Evolutionary conservation across 2,797 vertebrate genomes (phyloP).

Genomic region (Spinus olivaceus): DNA sequence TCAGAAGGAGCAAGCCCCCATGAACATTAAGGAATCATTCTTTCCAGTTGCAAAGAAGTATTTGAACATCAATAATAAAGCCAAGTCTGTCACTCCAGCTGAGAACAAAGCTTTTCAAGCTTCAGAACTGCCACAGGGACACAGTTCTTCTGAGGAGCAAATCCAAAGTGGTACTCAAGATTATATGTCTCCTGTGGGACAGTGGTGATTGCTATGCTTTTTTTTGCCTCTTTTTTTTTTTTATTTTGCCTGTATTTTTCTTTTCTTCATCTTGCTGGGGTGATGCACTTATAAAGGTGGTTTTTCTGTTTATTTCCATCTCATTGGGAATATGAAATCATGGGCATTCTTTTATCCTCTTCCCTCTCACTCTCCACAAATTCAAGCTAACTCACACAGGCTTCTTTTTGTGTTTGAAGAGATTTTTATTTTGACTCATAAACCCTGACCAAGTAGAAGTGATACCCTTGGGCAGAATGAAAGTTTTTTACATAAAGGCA

Average conservation of each 20-base stretch:
- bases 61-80: slow-evolving; percentile 43
- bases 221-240: too few species aligned
- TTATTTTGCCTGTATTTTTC: accelerated
- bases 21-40: not conserved
- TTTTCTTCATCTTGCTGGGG: not conserved
- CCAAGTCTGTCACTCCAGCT: not conserved
- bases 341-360: not conserved
- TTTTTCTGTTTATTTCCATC: not conserved
- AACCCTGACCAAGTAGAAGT: not conserved
- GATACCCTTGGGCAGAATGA: not conserved
- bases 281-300: not conserved
- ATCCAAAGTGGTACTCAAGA: not conserved
- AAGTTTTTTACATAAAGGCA: not conserved
- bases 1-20: not conserved
- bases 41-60: not conserved
- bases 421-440: not conserved
- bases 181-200: not conserved
- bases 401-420: not conserved
- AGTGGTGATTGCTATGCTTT: not conserved
- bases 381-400: not conserved
- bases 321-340: not conserved
- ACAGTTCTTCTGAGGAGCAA: not conserved
- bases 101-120: slow-evolving; percentile 48
- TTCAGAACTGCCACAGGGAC: slow-evolving; percentile 6
- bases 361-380: not conserved